These are phyloP conservation scores for Zeugodacus cucurbitae DNA, from an alignment of 1,140 invertebrate species.

Conservation along the genomic window DNA sequence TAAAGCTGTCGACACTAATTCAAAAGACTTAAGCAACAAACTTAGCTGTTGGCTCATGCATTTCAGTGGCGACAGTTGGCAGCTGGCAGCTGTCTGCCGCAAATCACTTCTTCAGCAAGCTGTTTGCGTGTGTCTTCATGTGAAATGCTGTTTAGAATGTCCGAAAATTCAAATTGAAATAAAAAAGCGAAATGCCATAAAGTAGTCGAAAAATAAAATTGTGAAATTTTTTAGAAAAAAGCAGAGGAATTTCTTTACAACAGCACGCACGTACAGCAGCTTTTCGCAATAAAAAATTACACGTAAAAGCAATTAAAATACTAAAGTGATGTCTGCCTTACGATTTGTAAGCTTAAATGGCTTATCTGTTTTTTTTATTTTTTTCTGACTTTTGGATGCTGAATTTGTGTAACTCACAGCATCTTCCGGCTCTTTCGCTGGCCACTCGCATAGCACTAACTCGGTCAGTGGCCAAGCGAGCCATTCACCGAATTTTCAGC, in stretches of 20 bases:
- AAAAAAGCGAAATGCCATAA: background rate
- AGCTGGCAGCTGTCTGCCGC: background rate
- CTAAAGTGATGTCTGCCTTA: background rate
- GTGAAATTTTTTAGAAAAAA: background rate
- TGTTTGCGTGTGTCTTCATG: background rate
- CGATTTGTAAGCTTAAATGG: background rate
- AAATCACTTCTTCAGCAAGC: background rate
- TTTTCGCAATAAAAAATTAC: background rate
- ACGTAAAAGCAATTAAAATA: constrained; percentile 21
- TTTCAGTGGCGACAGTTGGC: background rate
- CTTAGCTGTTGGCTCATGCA: background rate
- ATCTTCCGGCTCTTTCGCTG: constrained; percentile 8
- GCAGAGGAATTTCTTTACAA: background rate
- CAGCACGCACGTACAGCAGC: background rate
- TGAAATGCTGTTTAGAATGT: constrained; percentile 11
- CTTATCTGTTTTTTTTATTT: background rate
- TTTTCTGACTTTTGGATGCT: background rate
- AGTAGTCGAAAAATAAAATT: background rate
- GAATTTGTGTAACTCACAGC: constrained; percentile 22
- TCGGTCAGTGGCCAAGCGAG: background rate
- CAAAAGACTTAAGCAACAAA: constrained; percentile 25
- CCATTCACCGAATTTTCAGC: constrained; percentile 21
- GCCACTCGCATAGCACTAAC: background rate
- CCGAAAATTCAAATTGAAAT: background rate
- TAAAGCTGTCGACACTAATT: background rate